Evolutionary conservation across 2,888 invertebrate species (phyloP), one percentile per base, ranked within the genome.

Genomic region (Incurvaria masculella): DNA sequence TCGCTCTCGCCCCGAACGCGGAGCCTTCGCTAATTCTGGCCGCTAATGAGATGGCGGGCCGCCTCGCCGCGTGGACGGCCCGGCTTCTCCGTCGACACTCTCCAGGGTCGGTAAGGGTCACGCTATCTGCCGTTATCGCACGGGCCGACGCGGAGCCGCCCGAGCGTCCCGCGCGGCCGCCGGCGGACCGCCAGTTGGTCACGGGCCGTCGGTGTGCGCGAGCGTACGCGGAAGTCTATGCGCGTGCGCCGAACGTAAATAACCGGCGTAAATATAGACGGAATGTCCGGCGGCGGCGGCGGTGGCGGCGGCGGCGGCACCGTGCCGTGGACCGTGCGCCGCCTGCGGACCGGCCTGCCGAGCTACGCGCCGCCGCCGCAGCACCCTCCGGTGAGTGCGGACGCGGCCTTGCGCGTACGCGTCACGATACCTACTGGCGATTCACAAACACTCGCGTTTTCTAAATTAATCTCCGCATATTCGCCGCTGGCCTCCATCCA

Each of bases 281-380:
- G 74, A 71, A 78, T 75, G 74, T 79, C 81, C 62, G 63, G 66
- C 61, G 78, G 81, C 63, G 78, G 74, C 64, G 79, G 79, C 61
- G n/a, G n/a, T n/a, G n/a, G n/a, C n/a, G n/a, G n/a, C n/a, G 78
- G 81, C 63, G 78, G 74, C 64, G 79, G 79, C 61, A 83, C 85
- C 66, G 86, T 83, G 59, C 89, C 88, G 66, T 89, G 89, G 89
- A 86, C 88, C 55, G 83, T 89, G 57, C 82, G 81, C 60, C 85
- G 84, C 59, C 84, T 33, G 82, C 47, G 68, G 73, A 33, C 33
- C 68, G 70, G 76, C 70, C 72, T 75, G 64, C 64, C 74, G 62
- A 75, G 78, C 60, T 76, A 71, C 63, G 58, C 68, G 58, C 67
- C 68, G 60, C 68, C 65, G 58, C 59, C 64, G 55, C 64, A 64